A percentile compares a stretch with the other conserved stretches of the same genome.
Conservation (phyloP, 2,888 invertebrate species). For the Philonicus albiceps region DNA sequence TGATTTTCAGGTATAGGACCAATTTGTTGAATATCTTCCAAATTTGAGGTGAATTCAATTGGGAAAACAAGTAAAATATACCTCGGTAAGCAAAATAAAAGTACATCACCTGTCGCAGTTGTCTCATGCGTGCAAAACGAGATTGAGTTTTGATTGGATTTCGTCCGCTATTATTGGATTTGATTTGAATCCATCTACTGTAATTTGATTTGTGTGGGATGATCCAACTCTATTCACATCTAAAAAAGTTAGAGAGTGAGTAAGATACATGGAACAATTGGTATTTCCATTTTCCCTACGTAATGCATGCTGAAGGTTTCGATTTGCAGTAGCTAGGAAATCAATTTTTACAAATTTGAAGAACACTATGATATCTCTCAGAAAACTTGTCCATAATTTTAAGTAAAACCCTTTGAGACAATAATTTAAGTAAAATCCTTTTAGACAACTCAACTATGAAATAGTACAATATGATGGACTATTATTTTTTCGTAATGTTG, state of each 20-base stretch:
- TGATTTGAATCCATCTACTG: not conserved
- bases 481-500: no score
- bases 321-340: not conserved
- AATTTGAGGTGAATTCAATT: not conserved
- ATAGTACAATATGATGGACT: no score
- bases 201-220: not conserved
- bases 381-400: no score
- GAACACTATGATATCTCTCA: not conserved
- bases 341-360: not conserved
- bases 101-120: not conserved
- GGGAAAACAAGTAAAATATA: not conserved
- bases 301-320: no score
- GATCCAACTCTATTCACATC: not conserved
- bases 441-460: no score
- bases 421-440: no score
- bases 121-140: not conserved
- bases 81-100: not conserved
- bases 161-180: not conserved
- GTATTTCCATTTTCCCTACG: not conserved
- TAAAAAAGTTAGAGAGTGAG: not conserved
- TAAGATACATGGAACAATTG: not conserved
- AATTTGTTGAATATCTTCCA: not conserved
- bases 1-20: not conserved
- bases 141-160: not conserved
- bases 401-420: no score